phyloP scores from a whole-genome alignment of 2,113 vertebrate genomes.

The Redunca redunca region DNA sequence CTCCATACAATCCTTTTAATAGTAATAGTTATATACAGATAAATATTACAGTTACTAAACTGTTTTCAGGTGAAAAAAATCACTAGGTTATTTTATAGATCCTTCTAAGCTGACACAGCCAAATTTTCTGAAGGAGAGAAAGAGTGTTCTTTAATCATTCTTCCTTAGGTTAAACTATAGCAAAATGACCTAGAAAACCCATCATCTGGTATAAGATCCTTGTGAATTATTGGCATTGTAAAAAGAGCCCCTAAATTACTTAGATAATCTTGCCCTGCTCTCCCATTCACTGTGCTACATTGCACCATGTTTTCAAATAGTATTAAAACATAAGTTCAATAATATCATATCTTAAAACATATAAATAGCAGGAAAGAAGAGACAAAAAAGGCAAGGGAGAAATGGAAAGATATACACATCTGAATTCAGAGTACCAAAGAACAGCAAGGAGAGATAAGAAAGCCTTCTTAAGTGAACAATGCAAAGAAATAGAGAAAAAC shows the following conservation, averaged over 20 bases:
- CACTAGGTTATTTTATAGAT: background rate
- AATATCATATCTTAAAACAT: background rate
- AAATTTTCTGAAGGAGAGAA: background rate
- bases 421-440: background rate
- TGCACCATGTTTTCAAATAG: background rate
- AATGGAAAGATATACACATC: background rate
- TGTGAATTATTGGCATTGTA: background rate
- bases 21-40: background rate
- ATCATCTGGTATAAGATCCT: background rate
- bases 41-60: background rate
- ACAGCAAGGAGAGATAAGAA: background rate
- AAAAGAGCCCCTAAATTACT: background rate
- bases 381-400: background rate
- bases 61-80: background rate
- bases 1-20: background rate
- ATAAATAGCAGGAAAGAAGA: background rate
- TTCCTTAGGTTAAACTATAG: background rate
- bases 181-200: background rate
- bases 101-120: background rate
- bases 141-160: background rate
- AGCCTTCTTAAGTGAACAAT: background rate
- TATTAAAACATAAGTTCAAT: background rate
- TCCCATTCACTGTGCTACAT: background rate
- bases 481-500: background rate
- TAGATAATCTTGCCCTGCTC: background rate